phyloP scores from a whole-genome alignment of 2,888 invertebrate species.

The Cataglyphis altisquamis region DNA sequence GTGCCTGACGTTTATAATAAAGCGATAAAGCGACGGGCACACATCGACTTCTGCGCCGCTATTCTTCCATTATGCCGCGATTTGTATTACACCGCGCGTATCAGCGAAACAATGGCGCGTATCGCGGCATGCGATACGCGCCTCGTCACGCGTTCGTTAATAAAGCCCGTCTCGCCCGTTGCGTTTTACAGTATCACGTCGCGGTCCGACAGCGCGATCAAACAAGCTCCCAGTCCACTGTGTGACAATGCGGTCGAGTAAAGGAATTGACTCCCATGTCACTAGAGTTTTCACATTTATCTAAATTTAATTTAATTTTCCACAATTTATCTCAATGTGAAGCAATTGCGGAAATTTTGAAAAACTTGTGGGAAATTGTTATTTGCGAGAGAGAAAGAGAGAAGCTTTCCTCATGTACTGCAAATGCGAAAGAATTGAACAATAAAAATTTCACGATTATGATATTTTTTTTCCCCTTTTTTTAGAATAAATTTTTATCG shows the following conservation, averaged over 20 bases:
- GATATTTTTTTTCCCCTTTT: neutral
- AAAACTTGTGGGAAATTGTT: neutral
- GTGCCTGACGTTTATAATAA: slow-evolving; percentile 50
- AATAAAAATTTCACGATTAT: neutral
- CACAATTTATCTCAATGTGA: neutral
- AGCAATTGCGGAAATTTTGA: neutral
- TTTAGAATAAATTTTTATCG: neutral
- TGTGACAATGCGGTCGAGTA: neutral
- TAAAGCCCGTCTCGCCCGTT: slow-evolving; percentile 3
- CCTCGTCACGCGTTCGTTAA: slow-evolving; percentile 26
- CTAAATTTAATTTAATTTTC: too few relatives aligned
- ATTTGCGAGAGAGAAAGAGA: too few relatives aligned
- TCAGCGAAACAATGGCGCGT: slow-evolving; percentile 43
- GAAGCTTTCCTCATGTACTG: neutral
- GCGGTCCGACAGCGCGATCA: neutral
- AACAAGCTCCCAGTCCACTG: slow-evolving; percentile 6
- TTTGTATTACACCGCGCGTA: slow-evolving; percentile 54
- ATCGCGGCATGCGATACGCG: slow-evolving; percentile 11
- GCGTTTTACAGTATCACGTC: slow-evolving; percentile 35
- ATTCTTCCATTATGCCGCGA: slow-evolving; percentile 51
- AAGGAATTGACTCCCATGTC: slow-evolving; percentile 11
- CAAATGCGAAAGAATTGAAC: neutral
- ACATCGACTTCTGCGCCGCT: slow-evolving; percentile 43
- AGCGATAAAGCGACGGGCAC: slow-evolving; percentile 48
- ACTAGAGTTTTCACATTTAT: neutral